These are phyloP conservation scores for Macroramphosus scolopax DNA, from an alignment of 2,797 vertebrate genomes.

Conservation along the genomic window DNA sequence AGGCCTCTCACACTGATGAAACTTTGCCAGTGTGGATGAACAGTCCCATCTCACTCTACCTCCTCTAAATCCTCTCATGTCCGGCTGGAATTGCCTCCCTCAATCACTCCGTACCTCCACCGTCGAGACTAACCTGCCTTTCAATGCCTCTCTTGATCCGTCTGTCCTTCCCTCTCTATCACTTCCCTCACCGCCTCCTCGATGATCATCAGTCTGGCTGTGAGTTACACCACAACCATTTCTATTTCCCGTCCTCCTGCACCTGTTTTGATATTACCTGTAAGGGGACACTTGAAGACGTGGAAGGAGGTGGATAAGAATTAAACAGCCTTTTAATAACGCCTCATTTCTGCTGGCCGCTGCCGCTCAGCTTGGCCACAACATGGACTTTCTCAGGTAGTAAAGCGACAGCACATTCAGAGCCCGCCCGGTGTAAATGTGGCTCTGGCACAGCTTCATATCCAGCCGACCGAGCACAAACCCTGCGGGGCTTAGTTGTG, in stretches of 20 bases:
- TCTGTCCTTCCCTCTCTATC: slow-evolving; percentile 9
- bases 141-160: slow-evolving; percentile 17
- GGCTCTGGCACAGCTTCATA: slow-evolving; percentile 31
- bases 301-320: slow-evolving; percentile 19
- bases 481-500: slow-evolving; percentile 47
- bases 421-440: slow-evolving; percentile 36
- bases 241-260: not conserved
- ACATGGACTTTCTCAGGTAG: slow-evolving; percentile 18
- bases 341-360: slow-evolving; percentile 32
- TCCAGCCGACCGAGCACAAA: slow-evolving; percentile 17
- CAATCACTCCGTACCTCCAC: slow-evolving; percentile 14
- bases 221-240: no score
- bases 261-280: slow-evolving; percentile 18
- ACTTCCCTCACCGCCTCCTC: slow-evolving; percentile 15
- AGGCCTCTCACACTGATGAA: slow-evolving; percentile 53
- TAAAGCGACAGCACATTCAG: slow-evolving; percentile 23
- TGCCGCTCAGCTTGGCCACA: slow-evolving; percentile 24
- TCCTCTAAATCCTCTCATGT: no score
- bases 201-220: not conserved
- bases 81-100: slow-evolving; percentile 18
- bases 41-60: no score
- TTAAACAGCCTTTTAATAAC: slow-evolving; percentile 44
- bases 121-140: slow-evolving; percentile 16
- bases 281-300: slow-evolving; percentile 15
- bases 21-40: no score